Conservation (phyloP, 2,113 vertebrate genomes). For the Garra rufa region DNA sequence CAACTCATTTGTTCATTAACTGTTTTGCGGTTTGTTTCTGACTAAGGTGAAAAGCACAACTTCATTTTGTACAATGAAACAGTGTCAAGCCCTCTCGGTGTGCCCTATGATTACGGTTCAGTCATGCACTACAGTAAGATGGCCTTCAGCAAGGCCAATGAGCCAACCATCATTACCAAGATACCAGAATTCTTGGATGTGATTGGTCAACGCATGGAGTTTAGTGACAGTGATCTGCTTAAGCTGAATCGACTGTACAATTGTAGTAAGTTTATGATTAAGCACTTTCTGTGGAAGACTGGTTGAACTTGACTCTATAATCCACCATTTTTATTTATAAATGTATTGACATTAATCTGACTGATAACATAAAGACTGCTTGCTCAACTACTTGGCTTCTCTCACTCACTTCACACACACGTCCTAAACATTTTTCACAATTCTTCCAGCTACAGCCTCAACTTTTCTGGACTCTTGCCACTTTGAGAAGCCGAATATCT, state of each 20-base stretch:
- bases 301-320: not conserved
- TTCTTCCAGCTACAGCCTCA: constrained; percentile 77
- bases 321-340: not conserved
- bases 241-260: constrained; percentile 89
- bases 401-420: no score
- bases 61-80: constrained; percentile 80
- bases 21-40: not conserved
- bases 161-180: constrained; percentile 90
- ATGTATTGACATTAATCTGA: not conserved
- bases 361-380: constrained; percentile 7
- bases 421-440: not conserved
- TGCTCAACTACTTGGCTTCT: not conserved
- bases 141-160: constrained; percentile 79
- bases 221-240: constrained; percentile 87
- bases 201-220: constrained; percentile 93
- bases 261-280: constrained; percentile 80
- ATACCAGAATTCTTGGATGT: constrained; percentile 85
- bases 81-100: constrained; percentile 76
- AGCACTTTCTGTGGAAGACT: not conserved
- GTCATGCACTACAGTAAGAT: constrained; percentile 92
- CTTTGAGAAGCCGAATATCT: constrained; percentile 91
- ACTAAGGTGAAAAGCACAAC: constrained; percentile 81
- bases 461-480: constrained; percentile 90
- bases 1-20: not conserved
- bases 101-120: constrained; percentile 89